Base-by-base conservation (phyloP, 1,140 invertebrate species). In the Parapsyche elsis region DNA sequence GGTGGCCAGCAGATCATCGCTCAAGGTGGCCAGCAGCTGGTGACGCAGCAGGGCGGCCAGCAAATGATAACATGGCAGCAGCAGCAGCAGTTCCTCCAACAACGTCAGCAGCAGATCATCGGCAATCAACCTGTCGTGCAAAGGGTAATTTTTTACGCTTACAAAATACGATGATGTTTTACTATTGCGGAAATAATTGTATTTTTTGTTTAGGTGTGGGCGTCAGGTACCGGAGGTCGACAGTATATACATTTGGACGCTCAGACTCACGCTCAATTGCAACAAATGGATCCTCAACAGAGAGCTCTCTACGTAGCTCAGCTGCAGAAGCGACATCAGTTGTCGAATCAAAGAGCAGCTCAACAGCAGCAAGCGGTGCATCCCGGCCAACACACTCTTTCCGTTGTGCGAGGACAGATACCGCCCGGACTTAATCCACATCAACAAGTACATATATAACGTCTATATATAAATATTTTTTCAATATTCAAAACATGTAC, bases 221-320 rank as follows among this genome's bases (percentile, higher is more conserved):
- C 88, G 87, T 85, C 87, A 5, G 87, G 87, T 0, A 87, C 86
- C 5, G 86, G 86, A 0, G 88, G 87, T 0, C 83, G 88, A 0
- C 94, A 95, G 82, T 88, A 93, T 45, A 95, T 95, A 74, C 94
- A 94, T 71, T 86, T 95, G 75, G 94, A 95, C 84, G 93, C 93
- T 5, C 93, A 94, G 81, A 94, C 94, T 2, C 94, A 95, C 84
- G 93, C 94, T n/a, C 94, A 95, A 81, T 86, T 95, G 26, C 94
- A 95, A 84, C 93, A 95, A 76, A 92, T 96, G 91, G 93, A 94
- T 84, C 93, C 94, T 0, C 91, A 93, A 76, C 94, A 95, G 82
- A 89, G 93, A 30, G 92, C 93, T 1, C 90, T 94, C 84, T 95
- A 95, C 84, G 92, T 95, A 0, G 92, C 94, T 5, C 94, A 94